Conservation (phyloP, 2,888 invertebrate genomes). For the Oxycera nigricornis region DNA sequence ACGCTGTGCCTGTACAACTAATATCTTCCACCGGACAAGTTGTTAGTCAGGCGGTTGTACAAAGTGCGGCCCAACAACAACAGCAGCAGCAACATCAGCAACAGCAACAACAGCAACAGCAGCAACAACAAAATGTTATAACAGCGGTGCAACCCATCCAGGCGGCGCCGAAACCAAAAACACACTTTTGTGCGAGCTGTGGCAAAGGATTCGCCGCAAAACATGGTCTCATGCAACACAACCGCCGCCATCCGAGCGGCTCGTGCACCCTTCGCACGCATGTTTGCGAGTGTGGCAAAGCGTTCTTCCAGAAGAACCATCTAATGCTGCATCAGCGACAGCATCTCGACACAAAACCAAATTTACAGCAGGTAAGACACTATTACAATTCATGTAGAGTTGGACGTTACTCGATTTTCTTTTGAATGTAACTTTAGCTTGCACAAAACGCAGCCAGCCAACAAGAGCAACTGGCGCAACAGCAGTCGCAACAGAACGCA, state of each 20-base stretch:
- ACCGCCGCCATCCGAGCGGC: conserved; percentile 79
- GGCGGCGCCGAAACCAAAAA: conserved; percentile 68
- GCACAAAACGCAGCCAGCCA: conserved; percentile 53
- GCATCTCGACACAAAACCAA: conserved; percentile 66
- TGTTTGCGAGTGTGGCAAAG: conserved; percentile 83
- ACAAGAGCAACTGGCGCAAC: conserved; percentile 59
- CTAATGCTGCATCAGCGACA: conserved; percentile 81
- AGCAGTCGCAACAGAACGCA: conserved; percentile 61
- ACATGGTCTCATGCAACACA: conserved; percentile 81
- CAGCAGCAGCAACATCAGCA: conserved; percentile 59
- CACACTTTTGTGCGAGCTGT: conserved; percentile 80
- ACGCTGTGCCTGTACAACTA: conserved; percentile 62
- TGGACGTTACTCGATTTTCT: neutral
- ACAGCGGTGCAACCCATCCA: conserved; percentile 45
- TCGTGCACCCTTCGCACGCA: conserved; percentile 81
- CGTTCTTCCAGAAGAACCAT: conserved; percentile 87
- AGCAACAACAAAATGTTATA: conserved; percentile 42
- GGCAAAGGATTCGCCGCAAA: conserved; percentile 84
- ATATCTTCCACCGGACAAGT: conserved; percentile 63
- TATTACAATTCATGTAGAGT: neutral
- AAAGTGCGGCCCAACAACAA: conserved; percentile 55
- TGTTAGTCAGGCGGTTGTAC: conserved; percentile 61
- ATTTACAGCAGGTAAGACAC: conserved; percentile 57
- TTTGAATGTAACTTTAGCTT: conserved; percentile 49
- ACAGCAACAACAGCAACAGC: too few species aligned